A percentile compares a stretch with the other conserved stretches of the same genome.
These are phyloP conservation scores for Phortica okadai DNA, from an alignment of 2,888 invertebrate genomes.

Conservation along the genomic window DNA sequence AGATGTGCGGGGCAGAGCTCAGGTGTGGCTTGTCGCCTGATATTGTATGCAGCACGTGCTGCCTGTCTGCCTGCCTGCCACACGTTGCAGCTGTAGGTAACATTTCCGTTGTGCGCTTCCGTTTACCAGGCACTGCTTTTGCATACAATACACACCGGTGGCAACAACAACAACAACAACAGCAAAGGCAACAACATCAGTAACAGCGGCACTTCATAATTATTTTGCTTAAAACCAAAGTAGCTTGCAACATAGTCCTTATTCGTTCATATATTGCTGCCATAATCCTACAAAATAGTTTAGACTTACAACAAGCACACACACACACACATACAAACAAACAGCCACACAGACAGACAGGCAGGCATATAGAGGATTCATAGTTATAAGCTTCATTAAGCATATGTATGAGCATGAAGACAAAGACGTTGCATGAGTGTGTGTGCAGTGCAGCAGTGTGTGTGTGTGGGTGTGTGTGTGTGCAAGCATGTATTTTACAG, in stretches of 20 bases:
- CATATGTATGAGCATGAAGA: constrained; percentile 65
- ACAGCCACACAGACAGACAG: not conserved
- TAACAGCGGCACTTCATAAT: constrained; percentile 64
- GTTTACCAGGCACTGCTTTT: constrained; percentile 42
- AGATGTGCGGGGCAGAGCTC: not conserved
- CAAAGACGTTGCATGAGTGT: constrained; percentile 19
- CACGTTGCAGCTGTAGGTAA: constrained; percentile 59
- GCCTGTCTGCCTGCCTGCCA: not conserved
- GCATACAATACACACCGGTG: not conserved
- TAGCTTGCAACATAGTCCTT: not conserved
- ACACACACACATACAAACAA: not conserved
- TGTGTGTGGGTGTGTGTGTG: constrained; percentile 10
- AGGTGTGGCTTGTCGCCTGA: constrained; percentile 23
- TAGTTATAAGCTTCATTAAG: constrained; percentile 74
- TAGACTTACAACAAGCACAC: not conserved
- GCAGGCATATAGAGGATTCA: constrained; percentile 43
- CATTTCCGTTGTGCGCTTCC: constrained; percentile 70
- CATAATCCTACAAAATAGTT: constrained; percentile 4
- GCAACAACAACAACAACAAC: not conserved
- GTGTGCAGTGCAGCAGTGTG: constrained; percentile 23
- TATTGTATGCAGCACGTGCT: constrained; percentile 47
- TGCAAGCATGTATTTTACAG: constrained; percentile 49
- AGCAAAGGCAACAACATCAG: constrained; percentile 8
- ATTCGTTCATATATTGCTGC: not conserved
- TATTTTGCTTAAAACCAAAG: constrained; percentile 58